Base-by-base conservation (phyloP, 1,140 invertebrate genomes). In the Philaenus spumarius region DNA sequence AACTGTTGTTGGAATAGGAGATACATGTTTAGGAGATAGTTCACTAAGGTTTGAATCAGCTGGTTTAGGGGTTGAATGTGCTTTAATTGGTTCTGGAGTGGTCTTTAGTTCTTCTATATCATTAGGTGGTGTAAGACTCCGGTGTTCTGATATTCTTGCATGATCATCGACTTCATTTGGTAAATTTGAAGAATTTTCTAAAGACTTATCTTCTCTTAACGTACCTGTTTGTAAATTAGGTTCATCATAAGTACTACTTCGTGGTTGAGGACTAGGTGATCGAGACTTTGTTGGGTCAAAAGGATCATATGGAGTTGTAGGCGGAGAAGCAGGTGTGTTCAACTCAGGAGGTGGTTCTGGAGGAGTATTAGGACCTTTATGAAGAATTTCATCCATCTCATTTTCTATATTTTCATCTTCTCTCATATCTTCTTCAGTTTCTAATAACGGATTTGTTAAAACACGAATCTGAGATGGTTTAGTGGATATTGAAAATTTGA, bases 211-310 rank as follows among this genome's bases (percentile, higher is more conserved):
- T 46, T 59, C 39, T 46, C 51, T 53, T 14, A 19, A 24, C 3
- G n/a, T 42, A 23, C 43, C 34, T 2, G 40, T 15, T 19, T 34
- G 30, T 35, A 15, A 17, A 14, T 40, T 35, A 24, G 50, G 15
- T 30, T 30, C 26, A 30, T 30, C 26, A 30, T 30, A 30, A 35
- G 46, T 48, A 26, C 35, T 47, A 39, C n/a, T 39, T 30, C 42
- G 50, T 24, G 68, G 67, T 34, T 72, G 72, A 15, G 67, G 66
- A 20, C 72, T 71, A 0, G 74, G 73, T 0, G 86, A 87, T 2
- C 87, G 78, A 2, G 88, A 90, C 68, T 89, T 89, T 1, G 89
- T 91, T 1, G 89, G 89, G 67, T 91, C 89, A 68, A 90, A 92
- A 1, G 90, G 90, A 81, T 92, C 89, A 69, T 92, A 93, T 2